phyloP scores from a whole-genome alignment of 2,888 invertebrate genomes.

The Coleophora flavipennella region DNA sequence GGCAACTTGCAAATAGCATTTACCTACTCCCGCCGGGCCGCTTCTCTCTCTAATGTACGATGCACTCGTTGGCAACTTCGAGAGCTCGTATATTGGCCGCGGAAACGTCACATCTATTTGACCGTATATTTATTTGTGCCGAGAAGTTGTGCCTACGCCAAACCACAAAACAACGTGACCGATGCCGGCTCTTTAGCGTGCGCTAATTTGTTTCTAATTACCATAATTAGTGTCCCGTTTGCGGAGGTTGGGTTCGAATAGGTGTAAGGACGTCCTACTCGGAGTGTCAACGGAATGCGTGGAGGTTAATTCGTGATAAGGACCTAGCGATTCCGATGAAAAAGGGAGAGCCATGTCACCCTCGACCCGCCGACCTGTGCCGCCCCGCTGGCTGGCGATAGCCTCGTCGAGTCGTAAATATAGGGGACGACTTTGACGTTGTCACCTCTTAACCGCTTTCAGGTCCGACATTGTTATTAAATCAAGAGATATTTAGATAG shows the following conservation, averaged over 20 bases:
- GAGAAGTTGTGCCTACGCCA: conserved; percentile 3
- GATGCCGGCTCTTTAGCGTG: conserved; percentile 31
- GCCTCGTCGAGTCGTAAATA: conserved; percentile 43
- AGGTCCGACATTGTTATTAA: no score
- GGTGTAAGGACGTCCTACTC: conserved; percentile 54
- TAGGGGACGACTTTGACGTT: conserved; percentile 13
- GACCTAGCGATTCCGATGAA: conserved; percentile 52
- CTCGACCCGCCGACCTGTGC: conserved; percentile 24
- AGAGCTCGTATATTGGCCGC: conserved; percentile 23
- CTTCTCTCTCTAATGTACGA: conserved; percentile 37
- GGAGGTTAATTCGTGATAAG: conserved; percentile 62
- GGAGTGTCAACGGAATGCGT: conserved; percentile 55
- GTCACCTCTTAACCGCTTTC: no score
- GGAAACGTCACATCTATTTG: conserved; percentile 20
- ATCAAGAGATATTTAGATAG: no score
- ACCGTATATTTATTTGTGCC: conserved; percentile 13
- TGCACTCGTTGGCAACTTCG: conserved; percentile 36
- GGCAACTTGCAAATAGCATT: conserved; percentile 59
- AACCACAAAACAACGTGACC: conserved; percentile 21
- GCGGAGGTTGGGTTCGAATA: conserved; percentile 55
- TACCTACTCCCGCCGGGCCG: conserved; percentile 38
- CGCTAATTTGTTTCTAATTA: conserved; percentile 57
- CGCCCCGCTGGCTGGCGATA: conserved; percentile 25
- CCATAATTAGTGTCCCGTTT: conserved; percentile 56
- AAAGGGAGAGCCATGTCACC: conserved; percentile 50